Evolutionary conservation across 2,888 invertebrate species (phyloP), one percentile per base, ranked within the genome.

Genomic region (Spisula subtruncata): DNA sequence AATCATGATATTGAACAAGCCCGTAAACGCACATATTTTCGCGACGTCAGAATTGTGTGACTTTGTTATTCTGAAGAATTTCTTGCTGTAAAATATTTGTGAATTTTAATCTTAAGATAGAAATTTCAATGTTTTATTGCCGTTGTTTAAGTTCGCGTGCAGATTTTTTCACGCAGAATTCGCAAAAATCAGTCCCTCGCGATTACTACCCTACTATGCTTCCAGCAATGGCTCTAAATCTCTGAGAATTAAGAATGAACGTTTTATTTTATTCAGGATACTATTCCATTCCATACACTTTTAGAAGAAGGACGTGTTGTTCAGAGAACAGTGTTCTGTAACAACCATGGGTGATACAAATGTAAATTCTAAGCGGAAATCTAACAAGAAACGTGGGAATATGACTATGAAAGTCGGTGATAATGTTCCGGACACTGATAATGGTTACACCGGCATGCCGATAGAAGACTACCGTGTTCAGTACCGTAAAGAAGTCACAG

Each of bases 391-490:
- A 25, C 5, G n/a, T 66, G n/a, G n/a, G 5, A 4, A n/a, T 10
- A 66, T 25, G 25, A 66, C 20, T 25, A 25, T n/a, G 25, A 66
- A 25, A 20, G 25, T 66, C 25, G 25, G 25, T 4, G 60, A 25
- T 0, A 6, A n/a, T n/a, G 25, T 66, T 10, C 25, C 25, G 60
- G 60, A 25, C n/a, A 66, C 60, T 25, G 60, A 6, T 25, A 25
- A 25, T 6, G 12, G 25, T 66, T 80, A 79, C 29, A 80, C 51
- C 18, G 41, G 35, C 5, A 80, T 85, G 85, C 89, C 91, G n/a
- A 81, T 94, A 32, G 91, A 93, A 29, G 94, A 93, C 83, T 94
- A 93, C 79, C 87, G 94, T 56, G 86, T 86, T 66, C 91, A 94
- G 88, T 94, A 94, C 89, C 91, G 91, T 56, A 88, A 92, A 32